Conservation (phyloP, 2,888 invertebrate genomes). For the Geotrupes spiniger region DNA sequence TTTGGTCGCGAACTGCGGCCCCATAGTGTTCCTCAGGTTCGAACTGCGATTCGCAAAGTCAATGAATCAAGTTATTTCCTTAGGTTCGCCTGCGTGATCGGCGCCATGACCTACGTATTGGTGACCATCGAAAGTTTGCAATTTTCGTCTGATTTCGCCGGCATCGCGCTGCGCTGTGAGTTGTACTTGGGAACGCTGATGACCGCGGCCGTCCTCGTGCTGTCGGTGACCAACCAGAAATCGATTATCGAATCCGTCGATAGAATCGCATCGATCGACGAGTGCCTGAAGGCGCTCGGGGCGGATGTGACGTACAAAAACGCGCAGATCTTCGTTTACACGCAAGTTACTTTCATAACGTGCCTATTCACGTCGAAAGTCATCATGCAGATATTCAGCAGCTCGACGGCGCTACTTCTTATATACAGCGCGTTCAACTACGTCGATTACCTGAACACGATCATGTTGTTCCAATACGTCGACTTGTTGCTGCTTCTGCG, state of each 20-base stretch:
- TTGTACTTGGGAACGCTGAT: conserved; percentile 28
- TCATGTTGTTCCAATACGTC: conserved; percentile 31
- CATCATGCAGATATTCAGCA: conserved; percentile 25
- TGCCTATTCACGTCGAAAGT: conserved; percentile 25
- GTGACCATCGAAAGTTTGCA: conserved; percentile 23
- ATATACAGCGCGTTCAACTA: conserved; percentile 30
- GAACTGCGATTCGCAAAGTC: too few species aligned
- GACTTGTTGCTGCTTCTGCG: conserved; percentile 27
- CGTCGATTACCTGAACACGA: conserved; percentile 31
- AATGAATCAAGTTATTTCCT: too few species aligned
- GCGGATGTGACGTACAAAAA: conserved; percentile 26
- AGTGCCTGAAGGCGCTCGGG: conserved; percentile 17
- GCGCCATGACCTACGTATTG: conserved; percentile 25
- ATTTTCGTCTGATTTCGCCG: conserved; percentile 22
- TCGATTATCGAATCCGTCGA: conserved; percentile 23
- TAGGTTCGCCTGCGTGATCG: conserved; percentile 19
- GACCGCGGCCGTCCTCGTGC: conserved; percentile 24
- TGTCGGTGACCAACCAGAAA: conserved; percentile 25
- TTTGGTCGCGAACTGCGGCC: conserved; percentile 21
- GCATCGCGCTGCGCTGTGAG: conserved; percentile 30
- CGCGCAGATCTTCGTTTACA: conserved; percentile 24
- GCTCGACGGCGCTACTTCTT: conserved; percentile 18
- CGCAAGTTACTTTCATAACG: conserved; percentile 24
- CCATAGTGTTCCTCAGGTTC: conserved; percentile 16
- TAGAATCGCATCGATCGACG: conserved; percentile 22